Conservation (phyloP, 2,888 invertebrate species). For the Ischnura elegans region DNA sequence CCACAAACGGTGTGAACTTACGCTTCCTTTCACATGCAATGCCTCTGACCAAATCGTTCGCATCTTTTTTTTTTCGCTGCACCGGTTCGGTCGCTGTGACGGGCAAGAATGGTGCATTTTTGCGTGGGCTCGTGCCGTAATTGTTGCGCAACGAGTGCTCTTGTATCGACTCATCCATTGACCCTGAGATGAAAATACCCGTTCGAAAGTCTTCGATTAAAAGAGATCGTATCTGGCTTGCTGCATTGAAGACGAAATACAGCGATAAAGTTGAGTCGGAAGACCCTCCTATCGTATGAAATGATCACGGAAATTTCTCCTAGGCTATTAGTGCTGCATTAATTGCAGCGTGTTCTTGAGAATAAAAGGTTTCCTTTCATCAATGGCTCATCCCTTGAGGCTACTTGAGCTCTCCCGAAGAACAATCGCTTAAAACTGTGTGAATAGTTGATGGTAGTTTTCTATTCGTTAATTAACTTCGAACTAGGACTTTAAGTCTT, state of each 20-base stretch:
- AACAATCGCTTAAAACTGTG: background rate
- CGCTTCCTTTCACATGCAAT: background rate
- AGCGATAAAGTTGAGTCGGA: background rate
- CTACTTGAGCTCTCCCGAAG: background rate
- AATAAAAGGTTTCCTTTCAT: background rate
- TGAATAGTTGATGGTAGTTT: background rate
- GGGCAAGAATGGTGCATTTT: background rate
- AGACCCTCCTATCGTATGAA: background rate
- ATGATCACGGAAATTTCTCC: background rate
- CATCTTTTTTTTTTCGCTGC: background rate
- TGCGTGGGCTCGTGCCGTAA: background rate
- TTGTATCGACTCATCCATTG: background rate
- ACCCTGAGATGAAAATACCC: background rate
- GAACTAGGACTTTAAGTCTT: background rate
- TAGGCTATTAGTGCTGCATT: background rate
- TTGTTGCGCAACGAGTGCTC: slow-evolving; percentile 38
- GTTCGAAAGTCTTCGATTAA: background rate
- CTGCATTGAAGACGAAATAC: background rate
- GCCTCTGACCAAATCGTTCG: background rate
- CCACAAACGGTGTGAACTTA: background rate
- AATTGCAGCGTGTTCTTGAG: background rate
- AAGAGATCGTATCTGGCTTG: background rate
- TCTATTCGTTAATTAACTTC: background rate
- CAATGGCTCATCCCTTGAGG: background rate
- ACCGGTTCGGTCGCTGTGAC: background rate